Base-by-base conservation (phyloP, 2,797 vertebrate species). In the Enteromius thamalakanensis region DNA sequence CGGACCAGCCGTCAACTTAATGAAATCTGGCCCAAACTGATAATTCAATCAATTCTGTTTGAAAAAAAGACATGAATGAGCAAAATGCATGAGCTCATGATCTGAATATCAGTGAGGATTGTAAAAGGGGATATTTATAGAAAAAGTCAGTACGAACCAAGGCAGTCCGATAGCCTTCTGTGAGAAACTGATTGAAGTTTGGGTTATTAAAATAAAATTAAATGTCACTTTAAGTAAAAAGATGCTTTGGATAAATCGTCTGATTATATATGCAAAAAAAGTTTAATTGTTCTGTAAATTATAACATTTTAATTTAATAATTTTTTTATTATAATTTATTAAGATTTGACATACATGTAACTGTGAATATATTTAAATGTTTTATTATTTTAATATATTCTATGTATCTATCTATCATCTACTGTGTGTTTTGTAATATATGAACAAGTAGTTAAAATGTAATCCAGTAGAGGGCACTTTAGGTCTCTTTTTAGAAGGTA, bases 401-500 rank as follows among this genome's bases (percentile, higher is more conserved):
- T 11, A 9, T 68, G 9, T n/a, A 0, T 72, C 29, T 34, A 37
- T 23, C 34, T 14, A 12, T 68, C 65, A 6, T 19, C 12, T 76
- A 32, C 26, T 37, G 34, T 23, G 29, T 58, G 0, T 79, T 29
- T n/a, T 47, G 32, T 67, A 26, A 47, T 37, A 29, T 71, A 62
- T 70, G 40, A 62, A 74, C 8, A 65, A 68, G 58, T 21, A 3
- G 34, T 32, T 69, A 12, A 9, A 32, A 34, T 49, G 80, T 1
- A 3, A n/a, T 79, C 80, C 87, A 85, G 69, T 76, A 88, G 87
- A 74, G 69, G 84, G 86, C 86, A 86, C 80, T 62, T 81, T 74
- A 83, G 80, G 64, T 70, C 80, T 49, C 69, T 49, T 45, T 32
- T 69, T 60, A 40, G 49, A n/a, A 37, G 37, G 8, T n/a, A 6